These are phyloP conservation scores for Taxidea taxus DNA, from an alignment of 2,113 vertebrate species.

Conservation along the genomic window DNA sequence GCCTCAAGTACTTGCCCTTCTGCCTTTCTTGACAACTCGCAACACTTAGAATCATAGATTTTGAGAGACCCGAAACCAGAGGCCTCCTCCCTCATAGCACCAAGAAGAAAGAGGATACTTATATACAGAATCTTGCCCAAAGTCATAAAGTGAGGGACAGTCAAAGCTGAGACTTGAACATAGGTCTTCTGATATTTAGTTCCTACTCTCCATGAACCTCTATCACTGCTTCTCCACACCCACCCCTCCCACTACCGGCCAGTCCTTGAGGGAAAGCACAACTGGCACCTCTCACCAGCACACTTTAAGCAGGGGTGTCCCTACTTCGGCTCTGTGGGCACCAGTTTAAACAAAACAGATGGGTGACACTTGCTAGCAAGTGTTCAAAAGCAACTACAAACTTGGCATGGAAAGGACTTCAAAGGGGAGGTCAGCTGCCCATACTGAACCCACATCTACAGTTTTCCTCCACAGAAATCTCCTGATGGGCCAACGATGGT, in stretches of 20 bases:
- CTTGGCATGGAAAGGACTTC: background rate
- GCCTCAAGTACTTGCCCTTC: background rate
- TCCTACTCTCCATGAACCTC: background rate
- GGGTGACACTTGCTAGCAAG: background rate
- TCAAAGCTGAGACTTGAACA: background rate
- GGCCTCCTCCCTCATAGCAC: background rate
- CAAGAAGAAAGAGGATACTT: background rate
- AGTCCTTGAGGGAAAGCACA: background rate
- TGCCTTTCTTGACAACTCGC: background rate
- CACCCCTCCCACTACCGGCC: rapidly evolving
- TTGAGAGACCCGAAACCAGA: background rate
- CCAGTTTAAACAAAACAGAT: background rate
- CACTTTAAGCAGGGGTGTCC: background rate
- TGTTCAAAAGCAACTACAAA: conserved; percentile 8
- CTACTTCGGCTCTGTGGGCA: background rate
- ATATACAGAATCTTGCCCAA: background rate
- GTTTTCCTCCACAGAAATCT: conserved; percentile 28
- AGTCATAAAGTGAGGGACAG: background rate
- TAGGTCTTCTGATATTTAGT: background rate
- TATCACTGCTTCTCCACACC: background rate
- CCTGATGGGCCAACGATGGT: conserved; percentile 3
- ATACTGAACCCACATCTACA: background rate
- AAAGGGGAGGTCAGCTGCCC: conserved; percentile 25
- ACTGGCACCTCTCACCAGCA: background rate
- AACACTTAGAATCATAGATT: background rate